Percentiles rank a stretch among this genome's conserved stretches.
These are phyloP conservation scores for Horisme vitalbata DNA, from an alignment of 2,888 invertebrate species.

Conservation along the genomic window DNA sequence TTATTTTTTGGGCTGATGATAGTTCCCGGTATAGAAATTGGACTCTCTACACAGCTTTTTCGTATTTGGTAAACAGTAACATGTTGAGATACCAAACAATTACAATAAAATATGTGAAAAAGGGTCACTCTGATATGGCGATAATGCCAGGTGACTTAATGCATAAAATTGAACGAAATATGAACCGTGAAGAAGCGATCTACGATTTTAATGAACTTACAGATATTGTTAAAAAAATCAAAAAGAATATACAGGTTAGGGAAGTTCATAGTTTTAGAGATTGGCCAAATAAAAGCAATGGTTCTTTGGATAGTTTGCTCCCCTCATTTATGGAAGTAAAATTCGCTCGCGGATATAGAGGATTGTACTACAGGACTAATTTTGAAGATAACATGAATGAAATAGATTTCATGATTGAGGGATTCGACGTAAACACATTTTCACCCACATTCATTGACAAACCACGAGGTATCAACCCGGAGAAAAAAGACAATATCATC, in stretches of 20 bases:
- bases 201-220: background rate
- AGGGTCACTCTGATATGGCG: background rate
- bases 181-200: background rate
- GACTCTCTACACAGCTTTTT: background rate
- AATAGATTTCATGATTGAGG: background rate
- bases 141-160: background rate
- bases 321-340: background rate
- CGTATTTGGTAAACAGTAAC: background rate
- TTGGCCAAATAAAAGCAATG: slow-evolving; percentile 2
- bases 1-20: background rate
- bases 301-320: background rate
- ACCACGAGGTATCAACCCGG: background rate
- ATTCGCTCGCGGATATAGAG: background rate
- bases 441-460: background rate
- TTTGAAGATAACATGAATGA: background rate
- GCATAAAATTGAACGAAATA: background rate
- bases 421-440: background rate
- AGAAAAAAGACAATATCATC: background rate
- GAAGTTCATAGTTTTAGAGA: background rate
- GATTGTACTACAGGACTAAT: background rate
- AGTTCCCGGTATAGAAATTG: background rate
- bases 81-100: background rate
- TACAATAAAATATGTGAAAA: background rate
- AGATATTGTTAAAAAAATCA: background rate
- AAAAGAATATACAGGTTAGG: background rate